A percentile compares a stretch with the other conserved stretches of the same genome.
phyloP scores from a whole-genome alignment of 2,888 invertebrate species.

The Synergus gifuensis region DNA sequence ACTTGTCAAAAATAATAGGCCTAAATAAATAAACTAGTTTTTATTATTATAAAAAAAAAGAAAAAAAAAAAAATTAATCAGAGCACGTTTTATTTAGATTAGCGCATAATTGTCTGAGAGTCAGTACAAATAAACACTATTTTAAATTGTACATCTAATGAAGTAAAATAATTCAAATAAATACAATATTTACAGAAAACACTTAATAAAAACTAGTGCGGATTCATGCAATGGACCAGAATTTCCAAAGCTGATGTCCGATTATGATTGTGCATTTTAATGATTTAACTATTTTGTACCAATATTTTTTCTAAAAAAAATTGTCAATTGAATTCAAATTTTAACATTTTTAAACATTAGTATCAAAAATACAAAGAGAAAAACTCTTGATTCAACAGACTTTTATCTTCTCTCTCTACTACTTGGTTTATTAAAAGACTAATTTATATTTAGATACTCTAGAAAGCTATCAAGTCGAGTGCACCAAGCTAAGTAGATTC shows the following conservation, averaged over 20 bases:
- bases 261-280: conserved; percentile 35
- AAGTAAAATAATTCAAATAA: conserved; percentile 10
- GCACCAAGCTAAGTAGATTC: neutral
- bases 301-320: neutral
- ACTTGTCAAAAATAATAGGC: conserved; percentile 40
- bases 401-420: neutral
- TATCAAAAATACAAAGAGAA: neutral
- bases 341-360: neutral
- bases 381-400: neutral
- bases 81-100: neutral
- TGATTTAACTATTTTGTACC: neutral
- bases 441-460: conserved; percentile 26
- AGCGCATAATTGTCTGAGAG: neutral
- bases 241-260: conserved; percentile 36
- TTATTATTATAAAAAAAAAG: no score
- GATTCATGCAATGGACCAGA: conserved; percentile 30
- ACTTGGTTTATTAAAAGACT: conserved; percentile 17
- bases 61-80: neutral
- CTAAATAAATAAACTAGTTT: conserved; percentile 42
- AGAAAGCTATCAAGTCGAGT: conserved; percentile 19
- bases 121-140: neutral
- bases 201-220: conserved; percentile 47
- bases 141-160: neutral
- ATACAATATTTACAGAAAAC: neutral
- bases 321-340: neutral